Base-by-base conservation (phyloP, 2,113 vertebrate species). In the Panthera leo region DNA sequence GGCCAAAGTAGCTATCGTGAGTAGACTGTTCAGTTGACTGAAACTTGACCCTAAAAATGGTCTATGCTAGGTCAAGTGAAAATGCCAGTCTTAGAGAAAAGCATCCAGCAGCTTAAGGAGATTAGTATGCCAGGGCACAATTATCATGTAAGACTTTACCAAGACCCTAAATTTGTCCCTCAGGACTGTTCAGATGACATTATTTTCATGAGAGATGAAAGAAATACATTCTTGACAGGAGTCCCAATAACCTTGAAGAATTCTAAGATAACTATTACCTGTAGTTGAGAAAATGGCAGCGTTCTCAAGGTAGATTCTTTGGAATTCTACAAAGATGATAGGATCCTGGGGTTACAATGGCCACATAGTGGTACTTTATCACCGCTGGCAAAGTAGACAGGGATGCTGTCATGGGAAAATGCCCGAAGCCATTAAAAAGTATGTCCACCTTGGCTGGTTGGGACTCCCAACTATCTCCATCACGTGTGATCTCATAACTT, bases 401-500 rank as follows among this genome's bases (percentile, higher is more conserved):
- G 36, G 13, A 25, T 27, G 42, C 5, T 7, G 18, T 14, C 15
- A 16, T 21, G 34, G 31, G 51, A 85, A 61, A 9, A 48, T 36
- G 34, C 18, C 31, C 5, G 3, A 5, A 58, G 4, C 27, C 1
- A 0, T 39, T 6, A 68, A 51, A 27, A 51, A 78, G 25, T 23
- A 12, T 18, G 10, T 15, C 5, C 0, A 0, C 34, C 5, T 34
- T 39, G 39, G 39, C 51, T 61, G 31, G 5, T 1, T 71, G n/a
- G 51, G 73, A 19, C 19, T 58, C 36, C 82, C 34, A 34, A 15
- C 9, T 8, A 5, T 12, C 5, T 34, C 27, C 3, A 12, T 70
- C n/a, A 29, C 10, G 1, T 53, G 2, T 85, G 61, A 53, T 36
- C 63, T 85, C 42, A 29, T 42, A 48, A 39, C 5, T 23, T 18